phyloP scores from a whole-genome alignment of 2,888 invertebrate species.

The Pegoplata infirma region DNA sequence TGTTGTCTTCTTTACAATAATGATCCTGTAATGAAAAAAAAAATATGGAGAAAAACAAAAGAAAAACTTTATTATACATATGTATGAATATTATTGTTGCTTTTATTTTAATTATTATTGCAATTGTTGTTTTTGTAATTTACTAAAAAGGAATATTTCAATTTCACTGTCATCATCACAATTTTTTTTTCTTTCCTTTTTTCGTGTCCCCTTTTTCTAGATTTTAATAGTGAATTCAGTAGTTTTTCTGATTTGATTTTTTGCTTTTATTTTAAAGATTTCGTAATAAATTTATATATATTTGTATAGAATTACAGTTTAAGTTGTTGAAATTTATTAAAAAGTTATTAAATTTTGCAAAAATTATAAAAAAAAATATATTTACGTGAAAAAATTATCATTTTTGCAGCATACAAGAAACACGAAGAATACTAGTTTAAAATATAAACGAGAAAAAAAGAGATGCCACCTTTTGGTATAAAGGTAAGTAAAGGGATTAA shows the following conservation, averaged over 20 bases:
- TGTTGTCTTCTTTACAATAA: too few relatives aligned
- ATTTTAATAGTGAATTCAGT: conserved; percentile 6
- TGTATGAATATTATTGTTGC: too few relatives aligned
- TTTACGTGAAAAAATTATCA: conserved; percentile 52
- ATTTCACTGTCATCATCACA: conserved; percentile 49
- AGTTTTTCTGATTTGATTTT: neutral
- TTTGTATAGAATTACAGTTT: too few relatives aligned
- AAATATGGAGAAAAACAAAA: too few relatives aligned
- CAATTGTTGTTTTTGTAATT: too few relatives aligned
- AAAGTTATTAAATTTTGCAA: neutral
- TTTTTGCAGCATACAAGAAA: conserved; percentile 44
- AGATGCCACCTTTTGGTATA: conserved; percentile 52
- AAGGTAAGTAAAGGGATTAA: too few relatives aligned
- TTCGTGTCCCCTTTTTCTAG: conserved; percentile 12
- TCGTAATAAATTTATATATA: neutral
- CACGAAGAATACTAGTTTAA: conserved; percentile 35
- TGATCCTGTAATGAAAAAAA: too few relatives aligned
- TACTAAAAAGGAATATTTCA: too few relatives aligned
- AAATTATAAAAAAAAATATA: conserved; percentile 20
- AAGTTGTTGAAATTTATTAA: neutral
- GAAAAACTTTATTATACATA: too few relatives aligned
- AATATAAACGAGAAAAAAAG: conserved; percentile 32
- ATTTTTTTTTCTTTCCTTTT: conserved; percentile 15
- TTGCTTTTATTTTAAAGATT: neutral
- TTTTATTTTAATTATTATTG: too few relatives aligned